Percentiles rank a stretch among this genome's conserved stretches.
Evolutionary conservation across 2,888 invertebrate species (phyloP).

Genomic region (Phortica magna): DNA sequence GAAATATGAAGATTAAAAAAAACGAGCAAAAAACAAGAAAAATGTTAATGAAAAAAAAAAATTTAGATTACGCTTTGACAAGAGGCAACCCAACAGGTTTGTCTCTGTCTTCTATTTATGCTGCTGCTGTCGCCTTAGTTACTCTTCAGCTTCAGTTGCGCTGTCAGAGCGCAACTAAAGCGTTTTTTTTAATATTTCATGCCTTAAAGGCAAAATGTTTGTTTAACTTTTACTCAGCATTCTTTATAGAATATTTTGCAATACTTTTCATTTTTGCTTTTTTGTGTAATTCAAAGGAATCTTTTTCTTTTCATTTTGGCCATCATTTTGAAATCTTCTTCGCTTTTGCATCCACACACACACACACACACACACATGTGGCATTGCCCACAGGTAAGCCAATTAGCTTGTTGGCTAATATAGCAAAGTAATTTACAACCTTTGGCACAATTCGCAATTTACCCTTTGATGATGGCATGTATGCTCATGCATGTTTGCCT

Average conservation of each 20-base stretch:
- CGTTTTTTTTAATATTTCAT: slow-evolving; percentile 20
- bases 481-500: background rate
- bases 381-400: background rate
- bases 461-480: background rate
- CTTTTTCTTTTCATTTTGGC: too few species aligned
- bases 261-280: background rate
- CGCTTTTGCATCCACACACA: background rate
- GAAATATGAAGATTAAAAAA: slow-evolving; percentile 3
- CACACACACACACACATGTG: background rate
- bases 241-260: background rate
- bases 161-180: slow-evolving; percentile 23
- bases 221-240: background rate
- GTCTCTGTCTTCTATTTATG: background rate
- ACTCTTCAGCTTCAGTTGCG: background rate
- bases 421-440: background rate
- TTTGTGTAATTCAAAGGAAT: background rate
- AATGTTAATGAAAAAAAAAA: slow-evolving; percentile 2
- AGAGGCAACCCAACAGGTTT: background rate
- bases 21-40: background rate
- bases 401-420: too few species aligned
- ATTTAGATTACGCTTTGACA: slow-evolving; percentile 15
- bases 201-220: slow-evolving; percentile 24
- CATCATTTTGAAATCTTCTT: background rate
- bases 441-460: background rate
- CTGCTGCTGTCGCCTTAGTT: background rate